Base-by-base conservation (phyloP, 2,888 invertebrate species). In the Amblyjoppa proteus region DNA sequence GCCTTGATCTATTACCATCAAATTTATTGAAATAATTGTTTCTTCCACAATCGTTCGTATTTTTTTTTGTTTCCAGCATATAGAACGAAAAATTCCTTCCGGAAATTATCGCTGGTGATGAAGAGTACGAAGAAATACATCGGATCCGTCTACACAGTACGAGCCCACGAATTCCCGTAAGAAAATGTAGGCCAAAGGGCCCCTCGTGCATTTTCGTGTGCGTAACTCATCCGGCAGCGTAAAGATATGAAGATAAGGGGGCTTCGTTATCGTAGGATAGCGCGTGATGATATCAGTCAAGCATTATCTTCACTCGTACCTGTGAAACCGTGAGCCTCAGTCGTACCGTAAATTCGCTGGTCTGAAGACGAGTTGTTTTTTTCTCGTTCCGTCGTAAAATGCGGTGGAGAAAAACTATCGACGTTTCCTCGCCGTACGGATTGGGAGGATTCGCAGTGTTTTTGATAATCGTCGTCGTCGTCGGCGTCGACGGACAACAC, bases 251-350 rank as follows among this genome's bases (percentile, higher is more conserved):
- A 91, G 92, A 92, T 92, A 92, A 92, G 89, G 84, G 34, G 69
- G 38, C 13, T 28, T 20, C 84, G 89, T 91, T 92, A 92, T 92
- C 92, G 84, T 88, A 83, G 87, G 87, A 90, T 88, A 90, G 88
- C 88, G 71, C 87, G 70, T 70, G 89, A 91, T 91, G 88, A 91
- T 90, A 91, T 91, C 89, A 87, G 89, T 71, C 49, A 77, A 58
- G 13, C 86, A 88, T 90, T 91, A 91, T 92, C 91, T 69, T 84
- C 83, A 70, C 69, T 79, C 58, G 74, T 75, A 77, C 76, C 58
- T 28, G 75, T 75, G 73, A 74, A 80, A 68, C 56, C 56, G 56
- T 45, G 71, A n/a, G 73, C 38, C 28, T 84, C 85, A 82, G 84
- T 85, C 73, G 64, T 84, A 77, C 64, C 75, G 45, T 73, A 78